Evolutionary conservation across 2,797 vertebrate genomes (phyloP), one percentile per base, ranked within the genome.

Genomic region (Tragopan temminckii): DNA sequence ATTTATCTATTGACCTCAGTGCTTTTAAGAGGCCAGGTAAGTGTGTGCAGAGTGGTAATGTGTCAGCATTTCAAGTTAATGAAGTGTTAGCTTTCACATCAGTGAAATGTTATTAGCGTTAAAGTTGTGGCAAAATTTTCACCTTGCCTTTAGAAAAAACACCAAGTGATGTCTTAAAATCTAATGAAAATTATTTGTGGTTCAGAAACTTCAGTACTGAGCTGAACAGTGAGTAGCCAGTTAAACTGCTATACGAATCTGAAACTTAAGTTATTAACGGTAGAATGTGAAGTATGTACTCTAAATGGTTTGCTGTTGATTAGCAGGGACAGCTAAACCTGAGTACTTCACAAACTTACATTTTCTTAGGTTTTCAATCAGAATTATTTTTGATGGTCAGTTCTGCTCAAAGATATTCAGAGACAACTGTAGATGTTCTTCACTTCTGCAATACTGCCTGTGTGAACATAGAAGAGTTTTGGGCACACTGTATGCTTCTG

Each of bases 11-110:
- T 24, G 59, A 24, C 43, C 70, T 63, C 25, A 88, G 29, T 79
- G 43, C 40, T 80, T 80, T 66, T 68, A 58, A 79, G 67, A 89
- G 38, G 59, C 55, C 61, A 87, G 75, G 52, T 91, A 53, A 72
- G 62, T 81, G 70, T 67, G 27, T 57, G 1, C 45, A 35, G 48
- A 5, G 33, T 38, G 33, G 17, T 64, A n/a, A 13, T 62, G 29
- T 16, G 2, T 13, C 42, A 43, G 42, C 18, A 8, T 43, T 43
- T 43, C 42, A 9, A 2, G 1, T 64, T 27, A 27, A 40, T 69
- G 33, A 13, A 21, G 18, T 36, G 6, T 81, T 35, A 31, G 9
- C 18, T 3, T 83, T 75, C 31, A 43, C 20, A 14, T 20, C 13
- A 14, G 53, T 45, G 50, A 58, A 61, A 55, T 23, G 58, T 4